Percentiles rank a stretch among this genome's conserved stretches.
Evolutionary conservation across 2,113 vertebrate species (phyloP).

Genomic region (Thymallus thymallus): DNA sequence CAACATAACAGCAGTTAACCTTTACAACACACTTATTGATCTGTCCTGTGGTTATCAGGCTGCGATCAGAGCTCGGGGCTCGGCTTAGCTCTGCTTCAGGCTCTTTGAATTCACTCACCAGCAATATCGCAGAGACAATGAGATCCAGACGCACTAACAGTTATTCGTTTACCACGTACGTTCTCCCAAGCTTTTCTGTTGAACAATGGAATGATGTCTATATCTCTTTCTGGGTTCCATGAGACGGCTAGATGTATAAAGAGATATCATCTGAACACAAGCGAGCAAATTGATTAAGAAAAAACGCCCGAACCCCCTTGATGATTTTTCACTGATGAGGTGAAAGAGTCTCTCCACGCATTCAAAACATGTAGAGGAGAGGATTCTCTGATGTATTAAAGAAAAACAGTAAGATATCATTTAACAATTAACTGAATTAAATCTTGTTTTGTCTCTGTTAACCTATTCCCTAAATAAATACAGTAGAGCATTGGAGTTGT

Average conservation of each 20-base stretch:
- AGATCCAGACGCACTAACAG: constrained; percentile 37
- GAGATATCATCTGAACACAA: constrained; percentile 66
- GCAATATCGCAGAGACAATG: constrained; percentile 69
- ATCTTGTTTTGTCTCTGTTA: constrained; percentile 35
- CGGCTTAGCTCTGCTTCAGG: constrained; percentile 64
- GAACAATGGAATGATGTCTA: constrained; percentile 44
- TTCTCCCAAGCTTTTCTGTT: constrained; percentile 39
- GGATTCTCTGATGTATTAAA: constrained; percentile 20
- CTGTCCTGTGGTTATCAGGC: constrained; percentile 71
- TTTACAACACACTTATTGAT: constrained; percentile 82
- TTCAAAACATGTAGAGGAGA: constrained; percentile 43
- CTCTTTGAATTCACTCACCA: constrained; percentile 54
- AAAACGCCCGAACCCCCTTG: constrained; percentile 42
- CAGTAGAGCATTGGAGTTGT: background rate
- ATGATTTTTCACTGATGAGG: constrained; percentile 54
- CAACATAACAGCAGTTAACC: constrained; percentile 82
- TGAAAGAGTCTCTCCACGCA: constrained; percentile 32
- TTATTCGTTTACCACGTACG: constrained; percentile 55
- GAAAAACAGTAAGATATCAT: constrained; percentile 30
- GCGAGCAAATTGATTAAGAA: constrained; percentile 58
- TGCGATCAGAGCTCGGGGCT: constrained; percentile 66
- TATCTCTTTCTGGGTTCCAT: constrained; percentile 48
- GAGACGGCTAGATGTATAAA: constrained; percentile 59
- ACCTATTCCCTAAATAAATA: constrained; percentile 33
- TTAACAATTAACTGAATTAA: constrained; percentile 45